Evolutionary conservation across 2,797 vertebrate genomes (phyloP).

Genomic region (Pteronotus mesoamericanus): DNA sequence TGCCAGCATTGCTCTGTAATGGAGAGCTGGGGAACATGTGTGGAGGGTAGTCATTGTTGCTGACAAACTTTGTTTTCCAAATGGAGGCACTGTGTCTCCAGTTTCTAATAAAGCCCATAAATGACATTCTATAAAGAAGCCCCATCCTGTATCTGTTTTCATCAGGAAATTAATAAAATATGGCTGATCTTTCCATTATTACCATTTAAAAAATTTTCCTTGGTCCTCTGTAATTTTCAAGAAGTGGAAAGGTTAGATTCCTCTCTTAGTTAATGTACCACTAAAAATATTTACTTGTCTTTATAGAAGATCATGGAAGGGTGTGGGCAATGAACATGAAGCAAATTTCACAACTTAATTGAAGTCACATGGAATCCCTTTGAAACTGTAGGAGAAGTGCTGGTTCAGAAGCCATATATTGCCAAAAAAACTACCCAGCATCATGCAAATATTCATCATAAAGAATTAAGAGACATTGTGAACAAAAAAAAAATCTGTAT

Average conservation of each 20-base stretch:
- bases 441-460: neutral
- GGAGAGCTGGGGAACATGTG: neutral
- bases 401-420: neutral
- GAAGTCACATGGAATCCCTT: constrained; percentile 42
- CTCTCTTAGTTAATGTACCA: constrained; percentile 56
- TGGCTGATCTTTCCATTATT: constrained; percentile 22
- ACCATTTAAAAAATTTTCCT: constrained; percentile 39
- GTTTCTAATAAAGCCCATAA: neutral
- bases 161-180: constrained; percentile 41
- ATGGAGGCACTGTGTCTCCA: neutral
- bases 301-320: constrained; percentile 71
- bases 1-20: neutral
- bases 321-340: constrained; percentile 70
- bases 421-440: constrained; percentile 25
- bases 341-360: constrained; percentile 73
- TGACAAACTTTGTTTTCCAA: neutral
- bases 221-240: constrained; percentile 23
- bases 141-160: neutral
- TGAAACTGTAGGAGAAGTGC: neutral
- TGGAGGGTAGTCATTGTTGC: neutral
- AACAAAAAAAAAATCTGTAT: constrained; percentile 40
- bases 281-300: constrained; percentile 71
- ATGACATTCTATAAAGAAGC: neutral
- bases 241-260: constrained; percentile 15
- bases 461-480: neutral